These are phyloP conservation scores for Triplophysa rosa DNA, from an alignment of 2,113 vertebrate species.

Conservation along the genomic window DNA sequence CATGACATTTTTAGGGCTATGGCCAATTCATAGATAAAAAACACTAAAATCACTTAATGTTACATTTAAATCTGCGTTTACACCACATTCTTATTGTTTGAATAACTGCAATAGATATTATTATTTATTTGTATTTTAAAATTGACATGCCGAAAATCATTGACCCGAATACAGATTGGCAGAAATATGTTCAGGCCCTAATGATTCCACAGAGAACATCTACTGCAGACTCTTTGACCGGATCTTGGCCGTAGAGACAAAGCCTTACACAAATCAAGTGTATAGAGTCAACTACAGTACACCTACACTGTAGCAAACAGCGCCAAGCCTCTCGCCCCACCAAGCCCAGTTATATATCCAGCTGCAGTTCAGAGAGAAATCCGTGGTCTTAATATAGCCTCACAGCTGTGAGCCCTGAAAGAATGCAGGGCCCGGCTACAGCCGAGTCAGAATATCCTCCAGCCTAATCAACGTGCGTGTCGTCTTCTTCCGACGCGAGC, in stretches of 20 bases:
- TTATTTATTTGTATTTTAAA: no score
- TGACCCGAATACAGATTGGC: not conserved
- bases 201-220: not conserved
- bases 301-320: constrained; percentile 45
- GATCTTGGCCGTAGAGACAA: constrained; percentile 26
- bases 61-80: no score
- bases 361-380: constrained; percentile 43
- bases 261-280: constrained; percentile 46
- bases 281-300: constrained; percentile 34
- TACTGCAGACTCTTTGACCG: not conserved
- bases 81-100: no score
- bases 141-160: no score
- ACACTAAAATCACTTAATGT: no score
- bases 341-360: constrained; percentile 43
- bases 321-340: constrained; percentile 31
- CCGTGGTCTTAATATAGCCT: constrained; percentile 50
- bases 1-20: no score
- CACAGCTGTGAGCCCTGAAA: constrained; percentile 45
- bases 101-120: no score
- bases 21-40: no score
- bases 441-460: constrained; percentile 45
- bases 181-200: not conserved
- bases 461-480: constrained; percentile 30
- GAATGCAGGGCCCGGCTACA: constrained; percentile 42
- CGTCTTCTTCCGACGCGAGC: constrained; percentile 30